These are phyloP conservation scores for Chionodraco myersi DNA, from an alignment of 2,113 vertebrate genomes.

Conservation along the genomic window DNA sequence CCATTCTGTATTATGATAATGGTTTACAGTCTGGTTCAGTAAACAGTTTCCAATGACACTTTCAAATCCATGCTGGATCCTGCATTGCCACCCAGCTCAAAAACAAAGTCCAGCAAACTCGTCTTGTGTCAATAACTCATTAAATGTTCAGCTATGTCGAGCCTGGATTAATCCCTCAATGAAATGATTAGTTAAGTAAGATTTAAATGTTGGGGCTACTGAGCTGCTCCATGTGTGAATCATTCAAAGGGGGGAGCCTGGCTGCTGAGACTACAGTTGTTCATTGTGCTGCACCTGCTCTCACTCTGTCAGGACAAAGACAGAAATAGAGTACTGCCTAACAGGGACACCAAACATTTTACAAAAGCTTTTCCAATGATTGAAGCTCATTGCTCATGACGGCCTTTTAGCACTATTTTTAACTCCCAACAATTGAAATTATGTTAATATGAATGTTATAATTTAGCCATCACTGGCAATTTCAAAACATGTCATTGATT, in stretches of 20 bases:
- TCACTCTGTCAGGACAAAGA: slow-evolving; percentile 62
- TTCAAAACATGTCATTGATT: background rate
- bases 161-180: no score
- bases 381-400: background rate
- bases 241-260: slow-evolving; percentile 39
- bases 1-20: background rate
- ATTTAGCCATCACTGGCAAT: background rate
- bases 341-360: slow-evolving; percentile 39
- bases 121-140: background rate
- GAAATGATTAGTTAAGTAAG: slow-evolving; percentile 5
- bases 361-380: slow-evolving; percentile 48
- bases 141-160: background rate
- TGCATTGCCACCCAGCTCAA: background rate
- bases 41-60: background rate
- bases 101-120: background rate
- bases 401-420: background rate
- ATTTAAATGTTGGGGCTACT: slow-evolving; percentile 15
- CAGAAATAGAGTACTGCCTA: slow-evolving; percentile 72
- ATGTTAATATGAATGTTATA: background rate
- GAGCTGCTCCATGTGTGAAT: slow-evolving; percentile 23
- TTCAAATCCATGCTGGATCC: background rate
- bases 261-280: slow-evolving; percentile 56
- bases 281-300: slow-evolving; percentile 78
- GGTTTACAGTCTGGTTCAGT: background rate
- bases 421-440: background rate